These are phyloP conservation scores for Brachypteracias leptosomus DNA, from an alignment of 2,113 vertebrate genomes.

Conservation along the genomic window DNA sequence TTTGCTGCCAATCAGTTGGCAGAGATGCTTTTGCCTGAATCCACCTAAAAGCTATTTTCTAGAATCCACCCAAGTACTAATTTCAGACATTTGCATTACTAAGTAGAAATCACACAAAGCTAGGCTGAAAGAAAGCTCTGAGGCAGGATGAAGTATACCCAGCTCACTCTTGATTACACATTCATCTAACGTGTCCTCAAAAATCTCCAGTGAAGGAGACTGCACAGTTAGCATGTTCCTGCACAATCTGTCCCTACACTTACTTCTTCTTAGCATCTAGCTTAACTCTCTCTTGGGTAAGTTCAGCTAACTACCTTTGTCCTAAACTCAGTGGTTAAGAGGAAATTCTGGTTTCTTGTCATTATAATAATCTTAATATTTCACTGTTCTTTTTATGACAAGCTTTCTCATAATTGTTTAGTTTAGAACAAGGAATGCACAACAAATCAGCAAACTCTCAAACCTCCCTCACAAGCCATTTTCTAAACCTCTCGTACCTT, in stretches of 20 bases:
- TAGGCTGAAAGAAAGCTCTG: slow-evolving; percentile 45
- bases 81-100: slow-evolving; percentile 52
- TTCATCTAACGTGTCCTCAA: slow-evolving; percentile 42
- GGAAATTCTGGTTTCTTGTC: not conserved
- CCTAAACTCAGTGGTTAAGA: not conserved
- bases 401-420: not conserved
- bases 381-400: not conserved
- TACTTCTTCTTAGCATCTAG: not conserved
- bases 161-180: slow-evolving; percentile 53
- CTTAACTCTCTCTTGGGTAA: slow-evolving; percentile 12
- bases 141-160: slow-evolving; percentile 38
- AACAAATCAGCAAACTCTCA: not conserved
- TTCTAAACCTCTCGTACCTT: not conserved
- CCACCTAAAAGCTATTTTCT: not conserved
- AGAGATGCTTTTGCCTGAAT: not conserved
- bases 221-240: slow-evolving; percentile 43
- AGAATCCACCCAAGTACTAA: slow-evolving; percentile 11
- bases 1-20: not conserved
- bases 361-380: not conserved
- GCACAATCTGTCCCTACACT: slow-evolving; percentile 31
- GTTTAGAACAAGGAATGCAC: not conserved
- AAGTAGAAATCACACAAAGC: slow-evolving; percentile 35
- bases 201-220: slow-evolving; percentile 49
- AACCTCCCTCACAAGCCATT: not conserved
- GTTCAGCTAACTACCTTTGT: not conserved